These are phyloP conservation scores for Petrocephalus schoutedeni DNA, from an alignment of 2,797 vertebrate genomes.

Conservation along the genomic window DNA sequence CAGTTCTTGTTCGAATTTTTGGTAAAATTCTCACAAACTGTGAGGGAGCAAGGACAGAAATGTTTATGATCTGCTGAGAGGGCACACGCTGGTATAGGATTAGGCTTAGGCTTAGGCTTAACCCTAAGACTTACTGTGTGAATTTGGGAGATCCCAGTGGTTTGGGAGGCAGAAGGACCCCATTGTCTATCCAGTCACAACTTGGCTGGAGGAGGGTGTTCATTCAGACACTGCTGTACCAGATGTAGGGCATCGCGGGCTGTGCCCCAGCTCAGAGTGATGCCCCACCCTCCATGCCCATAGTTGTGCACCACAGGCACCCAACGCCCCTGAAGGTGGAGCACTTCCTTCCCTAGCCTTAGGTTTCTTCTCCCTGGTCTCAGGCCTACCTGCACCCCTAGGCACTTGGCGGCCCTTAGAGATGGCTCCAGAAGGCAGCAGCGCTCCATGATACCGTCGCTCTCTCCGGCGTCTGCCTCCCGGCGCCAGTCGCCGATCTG, in stretches of 20 bases:
- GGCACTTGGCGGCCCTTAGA: constrained; percentile 50
- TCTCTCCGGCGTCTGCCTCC: constrained; percentile 53
- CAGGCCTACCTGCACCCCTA: constrained; percentile 72
- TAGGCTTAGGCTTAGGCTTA: too few species aligned
- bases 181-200: constrained; percentile 43
- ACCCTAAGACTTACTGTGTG: background rate
- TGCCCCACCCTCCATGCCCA: constrained; percentile 76
- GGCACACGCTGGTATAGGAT: background rate
- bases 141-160: background rate
- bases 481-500: constrained; percentile 71
- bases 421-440: constrained; percentile 77
- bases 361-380: constrained; percentile 67
- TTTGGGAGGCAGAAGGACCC: background rate
- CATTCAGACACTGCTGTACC: constrained; percentile 60
- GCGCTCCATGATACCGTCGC: constrained; percentile 66
- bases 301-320: constrained; percentile 84
- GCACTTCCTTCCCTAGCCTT: constrained; percentile 69
- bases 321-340: constrained; percentile 41
- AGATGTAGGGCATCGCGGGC: constrained; percentile 68
- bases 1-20: background rate
- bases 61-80: background rate
- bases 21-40: background rate
- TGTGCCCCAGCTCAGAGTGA: constrained; percentile 77
- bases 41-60: background rate
- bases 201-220: constrained; percentile 45